Evolutionary conservation across 1,140 invertebrate genomes (phyloP), one percentile per base, ranked within the genome.

Genomic region (Eumaeus atala): DNA sequence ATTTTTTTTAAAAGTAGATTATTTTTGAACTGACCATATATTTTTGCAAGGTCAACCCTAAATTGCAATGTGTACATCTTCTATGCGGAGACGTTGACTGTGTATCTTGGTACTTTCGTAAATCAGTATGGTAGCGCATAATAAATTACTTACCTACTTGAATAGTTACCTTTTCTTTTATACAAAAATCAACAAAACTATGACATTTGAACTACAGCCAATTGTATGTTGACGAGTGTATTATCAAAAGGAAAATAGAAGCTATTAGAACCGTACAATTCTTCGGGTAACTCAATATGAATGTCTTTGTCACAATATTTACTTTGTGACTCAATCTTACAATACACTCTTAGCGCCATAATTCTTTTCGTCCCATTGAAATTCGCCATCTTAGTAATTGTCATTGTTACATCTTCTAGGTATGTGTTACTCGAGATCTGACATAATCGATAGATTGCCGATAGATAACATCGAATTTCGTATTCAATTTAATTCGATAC

Each of bases 231-330:
- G 28, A 42, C 38, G 34, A 49, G 18, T n/a, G n/a, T 51, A 60
- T 50, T 28, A 67, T 74, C 67, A 64, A 59, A 52, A 69, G 65
- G 54, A 54, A 61, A 52, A 71, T 72, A 74, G 57, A 68, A 62
- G 48, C 57, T 66, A 74, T 78, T 79, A 44, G 16, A 18, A 74
- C 74, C 65, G 67, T 72, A 66, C 74, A 75, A 74, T 28, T 28
- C 21, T 28, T 6, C 21, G 21, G 21, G 79, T 77, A 77, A 81
- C 71, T 80, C 64, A 76, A 83, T 79, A 79, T 70, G 72, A 67
- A 74, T 77, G 61, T 68, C 74, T 74, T 80, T 84, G 83, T 86
- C 83, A 86, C 72, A 86, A 86, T 83, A 86, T 86, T 86, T 86
- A 83, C 83, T 81, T 78, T 73, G 52, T 54, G 54, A 63, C 64